These are phyloP conservation scores for Rhabdomys dilectus DNA, from an alignment of 2,113 vertebrate species.

Conservation along the genomic window DNA sequence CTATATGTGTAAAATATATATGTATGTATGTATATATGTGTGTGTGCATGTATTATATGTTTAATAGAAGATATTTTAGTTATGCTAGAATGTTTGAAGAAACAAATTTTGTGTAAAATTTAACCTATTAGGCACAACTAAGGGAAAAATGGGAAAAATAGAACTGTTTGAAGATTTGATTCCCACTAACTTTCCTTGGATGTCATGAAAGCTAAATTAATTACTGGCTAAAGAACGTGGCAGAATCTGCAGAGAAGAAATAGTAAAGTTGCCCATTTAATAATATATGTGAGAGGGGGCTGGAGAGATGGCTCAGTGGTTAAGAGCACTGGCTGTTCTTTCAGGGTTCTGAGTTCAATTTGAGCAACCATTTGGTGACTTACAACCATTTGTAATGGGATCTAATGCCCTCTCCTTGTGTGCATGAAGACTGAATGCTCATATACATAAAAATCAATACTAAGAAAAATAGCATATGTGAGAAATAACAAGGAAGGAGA, in stretches of 20 bases:
- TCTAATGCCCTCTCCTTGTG: too few relatives aligned
- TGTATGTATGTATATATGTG: background rate
- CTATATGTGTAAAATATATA: background rate
- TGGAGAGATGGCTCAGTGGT: too few relatives aligned
- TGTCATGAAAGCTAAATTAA: slow-evolving; percentile 48
- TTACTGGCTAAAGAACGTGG: background rate
- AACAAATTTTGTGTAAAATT: background rate
- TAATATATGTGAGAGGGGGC: background rate
- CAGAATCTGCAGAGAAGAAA: slow-evolving; percentile 20
- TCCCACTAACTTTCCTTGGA: slow-evolving; percentile 21
- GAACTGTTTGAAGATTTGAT: background rate
- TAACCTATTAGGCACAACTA: slow-evolving; percentile 16
- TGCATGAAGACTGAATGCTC: too few relatives aligned
- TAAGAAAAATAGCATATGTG: background rate
- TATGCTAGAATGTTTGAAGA: slow-evolving; percentile 18
- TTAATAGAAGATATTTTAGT: slow-evolving; percentile 25
- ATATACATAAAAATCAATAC: too few relatives aligned
- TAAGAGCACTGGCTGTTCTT: too few relatives aligned
- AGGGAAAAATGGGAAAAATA: slow-evolving; percentile 19
- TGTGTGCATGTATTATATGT: background rate
- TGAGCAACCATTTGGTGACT: too few relatives aligned
- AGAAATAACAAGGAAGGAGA: slow-evolving; percentile 27
- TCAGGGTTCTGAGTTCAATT: too few relatives aligned
- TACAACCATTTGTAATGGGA: too few relatives aligned
- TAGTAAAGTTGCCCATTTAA: background rate